Conservation (phyloP, 2,797 vertebrate species). For the Hippocampus kuda region DNA sequence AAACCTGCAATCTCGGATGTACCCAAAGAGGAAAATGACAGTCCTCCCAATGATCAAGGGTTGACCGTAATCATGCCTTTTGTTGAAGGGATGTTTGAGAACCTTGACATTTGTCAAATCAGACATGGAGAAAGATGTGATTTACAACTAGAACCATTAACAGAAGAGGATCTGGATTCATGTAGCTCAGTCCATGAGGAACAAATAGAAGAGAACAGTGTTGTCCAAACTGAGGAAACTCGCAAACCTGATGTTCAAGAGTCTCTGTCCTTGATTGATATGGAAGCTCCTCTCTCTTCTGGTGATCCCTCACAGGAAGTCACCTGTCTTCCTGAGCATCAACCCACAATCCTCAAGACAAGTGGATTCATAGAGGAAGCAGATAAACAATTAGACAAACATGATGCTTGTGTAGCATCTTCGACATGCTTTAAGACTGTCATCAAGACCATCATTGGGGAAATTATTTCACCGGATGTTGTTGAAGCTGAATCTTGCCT, state of each 20-base stretch:
- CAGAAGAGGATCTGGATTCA: not conserved
- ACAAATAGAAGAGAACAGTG: not conserved
- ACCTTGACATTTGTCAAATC: not conserved
- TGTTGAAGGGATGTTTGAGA: not conserved
- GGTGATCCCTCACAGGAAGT: not conserved
- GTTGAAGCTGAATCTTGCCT: not conserved
- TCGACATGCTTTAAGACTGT: not conserved
- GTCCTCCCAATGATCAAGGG: not conserved
- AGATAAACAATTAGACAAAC: not conserved
- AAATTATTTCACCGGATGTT: not conserved
- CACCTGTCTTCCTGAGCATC: not conserved
- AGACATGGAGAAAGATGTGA: not conserved
- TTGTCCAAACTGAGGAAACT: not conserved
- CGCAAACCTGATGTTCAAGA: not conserved
- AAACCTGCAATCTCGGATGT: not conserved
- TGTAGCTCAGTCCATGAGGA: not conserved
- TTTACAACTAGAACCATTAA: not conserved
- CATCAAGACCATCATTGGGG: not conserved
- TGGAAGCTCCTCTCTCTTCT: not conserved
- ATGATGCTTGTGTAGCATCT: not conserved
- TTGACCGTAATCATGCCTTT: not conserved
- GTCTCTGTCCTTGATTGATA: not conserved
- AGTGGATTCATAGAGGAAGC: not conserved
- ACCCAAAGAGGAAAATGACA: not conserved
- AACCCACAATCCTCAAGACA: not conserved